Conservation (phyloP, 1,140 invertebrate genomes). For the Zaprionus taronus region DNA sequence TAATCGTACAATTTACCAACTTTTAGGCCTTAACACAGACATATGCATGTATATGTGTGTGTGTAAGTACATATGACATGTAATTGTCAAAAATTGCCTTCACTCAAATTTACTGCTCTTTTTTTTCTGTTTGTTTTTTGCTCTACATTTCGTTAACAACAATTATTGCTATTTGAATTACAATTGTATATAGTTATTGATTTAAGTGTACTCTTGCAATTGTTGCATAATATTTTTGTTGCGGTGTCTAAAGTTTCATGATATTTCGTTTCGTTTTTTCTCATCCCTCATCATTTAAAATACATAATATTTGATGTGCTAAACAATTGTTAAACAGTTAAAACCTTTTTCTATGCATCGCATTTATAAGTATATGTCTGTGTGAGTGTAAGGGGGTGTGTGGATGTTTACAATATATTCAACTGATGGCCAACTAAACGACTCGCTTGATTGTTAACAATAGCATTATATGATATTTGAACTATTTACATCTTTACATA, state of each 20-base stretch:
- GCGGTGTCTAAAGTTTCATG: slow-evolving; percentile 68
- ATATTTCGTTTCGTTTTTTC: slow-evolving; percentile 34
- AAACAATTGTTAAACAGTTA: slow-evolving; percentile 62
- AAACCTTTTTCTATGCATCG: slow-evolving; percentile 36
- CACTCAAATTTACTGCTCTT: slow-evolving; percentile 52
- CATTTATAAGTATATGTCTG: slow-evolving; percentile 13
- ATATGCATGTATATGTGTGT: neutral
- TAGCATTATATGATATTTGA: slow-evolving; percentile 24
- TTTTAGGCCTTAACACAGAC: slow-evolving; percentile 49
- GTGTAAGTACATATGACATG: slow-evolving; percentile 22
- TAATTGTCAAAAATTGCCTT: slow-evolving; percentile 50
- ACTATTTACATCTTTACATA: slow-evolving; percentile 50
- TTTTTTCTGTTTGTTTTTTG: slow-evolving; percentile 16
- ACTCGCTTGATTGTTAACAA: slow-evolving; percentile 39
- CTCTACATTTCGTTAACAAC: slow-evolving; percentile 69
- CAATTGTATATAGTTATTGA: slow-evolving; percentile 63
- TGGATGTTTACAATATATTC: slow-evolving; percentile 28
- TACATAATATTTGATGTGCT: slow-evolving; percentile 47
- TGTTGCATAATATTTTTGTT: slow-evolving; percentile 51
- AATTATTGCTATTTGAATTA: slow-evolving; percentile 78
- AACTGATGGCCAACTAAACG: slow-evolving; percentile 39
- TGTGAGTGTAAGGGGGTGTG: neutral
- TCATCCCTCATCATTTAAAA: slow-evolving; percentile 55
- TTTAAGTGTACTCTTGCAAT: slow-evolving; percentile 57
- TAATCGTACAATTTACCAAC: slow-evolving; percentile 68